Evolutionary conservation across 2,888 invertebrate species (phyloP), one percentile per base, ranked within the genome.

Genomic region (Tetropium fuscum): DNA sequence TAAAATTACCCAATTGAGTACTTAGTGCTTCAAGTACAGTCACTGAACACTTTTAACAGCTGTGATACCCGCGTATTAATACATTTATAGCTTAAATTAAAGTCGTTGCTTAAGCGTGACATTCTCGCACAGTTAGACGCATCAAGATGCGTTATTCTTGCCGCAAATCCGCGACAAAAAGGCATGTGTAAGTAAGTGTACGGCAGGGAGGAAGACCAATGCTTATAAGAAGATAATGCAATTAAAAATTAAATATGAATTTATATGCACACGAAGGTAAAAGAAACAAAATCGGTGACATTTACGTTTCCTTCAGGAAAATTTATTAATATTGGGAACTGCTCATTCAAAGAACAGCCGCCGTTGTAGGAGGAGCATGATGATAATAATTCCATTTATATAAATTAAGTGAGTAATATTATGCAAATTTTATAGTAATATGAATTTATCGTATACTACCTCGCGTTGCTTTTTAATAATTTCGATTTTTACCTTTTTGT

Each of bases 201-300:
- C 19, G 19, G 38, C 15, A 36, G 38, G n/a, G 36, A 20, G 22
- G 20, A 34, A 15, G 36, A 11, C 48, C 22, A 38, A 36, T 36
- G 15, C 32, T 32, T 11, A n/a, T 34, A 40, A 41, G 53, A 53
- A 60, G 62, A 61, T 64, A 58, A 65, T 60, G 60, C 55, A 65
- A 60, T 62, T 62, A 62, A 62, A 58, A 58, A 43, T 49, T 62
- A 60, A 65, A 65, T 62, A 65, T 62, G 59, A 57, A 65, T 65
- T 58, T 65, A 65, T 62, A 65, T 65, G 64, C 64, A 65, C 58
- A 65, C 56, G 62, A 60, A 57, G 20, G 47, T 40, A 59, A 62
- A 64, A 57, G 55, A 65, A 58, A 63, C 53, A 53, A 60, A 60
- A 53, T 34, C 38, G n/a, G 32, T 34, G 64, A 65, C 64, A 57